A percentile compares a stretch with the other conserved stretches of the same genome.
Evolutionary conservation across 2,113 vertebrate genomes (phyloP).

Genomic region (Etheostoma spectabile): DNA sequence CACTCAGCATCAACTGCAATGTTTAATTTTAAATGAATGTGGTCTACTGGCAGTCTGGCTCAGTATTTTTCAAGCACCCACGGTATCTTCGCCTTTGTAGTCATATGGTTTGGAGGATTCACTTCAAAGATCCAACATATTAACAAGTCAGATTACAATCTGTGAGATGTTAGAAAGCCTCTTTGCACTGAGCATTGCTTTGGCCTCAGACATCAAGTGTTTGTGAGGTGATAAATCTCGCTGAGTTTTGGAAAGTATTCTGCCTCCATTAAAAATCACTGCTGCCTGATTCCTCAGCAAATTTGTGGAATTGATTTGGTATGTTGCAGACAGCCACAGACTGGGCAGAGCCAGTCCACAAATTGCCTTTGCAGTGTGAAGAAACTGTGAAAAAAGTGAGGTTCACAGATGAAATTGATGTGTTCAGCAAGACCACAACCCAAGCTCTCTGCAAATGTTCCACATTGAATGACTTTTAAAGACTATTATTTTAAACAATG

Average conservation of each 20-base stretch:
- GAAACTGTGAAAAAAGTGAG: slow-evolving; percentile 26
- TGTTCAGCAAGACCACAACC: slow-evolving; percentile 14
- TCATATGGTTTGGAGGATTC: not conserved
- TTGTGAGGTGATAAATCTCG: slow-evolving; percentile 28
- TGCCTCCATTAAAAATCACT: slow-evolving; percentile 27
- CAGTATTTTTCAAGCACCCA: too few species aligned
- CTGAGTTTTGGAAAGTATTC: slow-evolving; percentile 54
- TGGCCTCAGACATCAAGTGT: slow-evolving; percentile 7
- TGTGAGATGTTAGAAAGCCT: not conserved
- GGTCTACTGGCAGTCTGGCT: too few species aligned
- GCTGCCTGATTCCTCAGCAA: slow-evolving; percentile 46
- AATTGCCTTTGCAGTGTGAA: slow-evolving; percentile 25
- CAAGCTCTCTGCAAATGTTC: not conserved
- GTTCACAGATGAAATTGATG: slow-evolving; percentile 28
- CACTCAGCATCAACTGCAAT: too few species aligned
- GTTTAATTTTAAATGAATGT: too few species aligned
- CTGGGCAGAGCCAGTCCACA: slow-evolving; percentile 25
- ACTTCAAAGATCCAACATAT: not conserved
- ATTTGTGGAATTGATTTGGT: slow-evolving; percentile 53
- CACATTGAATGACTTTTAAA: slow-evolving; percentile 23
- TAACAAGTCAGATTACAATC: not conserved
- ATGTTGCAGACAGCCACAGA: slow-evolving; percentile 56
- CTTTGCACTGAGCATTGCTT: not conserved
- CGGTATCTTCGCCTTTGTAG: too few species aligned
- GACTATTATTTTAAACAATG: slow-evolving; percentile 2